These are phyloP conservation scores for Caenorhabditis inopinata DNA, from an alignment of 1,140 invertebrate genomes.

Conservation along the genomic window DNA sequence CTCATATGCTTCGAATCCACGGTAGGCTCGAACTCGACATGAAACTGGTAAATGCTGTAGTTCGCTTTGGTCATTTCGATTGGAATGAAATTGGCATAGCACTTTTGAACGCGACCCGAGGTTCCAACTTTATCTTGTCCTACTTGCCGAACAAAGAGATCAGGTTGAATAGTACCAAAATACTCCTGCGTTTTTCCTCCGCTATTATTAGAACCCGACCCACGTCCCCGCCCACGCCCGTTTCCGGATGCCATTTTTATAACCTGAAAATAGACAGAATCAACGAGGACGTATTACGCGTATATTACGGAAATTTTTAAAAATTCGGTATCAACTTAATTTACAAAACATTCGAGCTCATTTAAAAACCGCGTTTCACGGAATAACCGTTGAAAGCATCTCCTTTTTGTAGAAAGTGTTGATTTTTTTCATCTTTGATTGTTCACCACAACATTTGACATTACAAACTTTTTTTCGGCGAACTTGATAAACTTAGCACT, in stretches of 20 bases:
- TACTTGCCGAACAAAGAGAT: slow-evolving; percentile 1
- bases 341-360: too few species aligned
- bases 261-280: neutral
- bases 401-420: too few species aligned
- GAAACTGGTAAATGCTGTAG: slow-evolving; percentile 34
- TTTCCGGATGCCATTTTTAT: slow-evolving; percentile 7
- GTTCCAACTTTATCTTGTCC: neutral
- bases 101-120: slow-evolving; percentile 8
- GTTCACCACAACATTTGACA: too few species aligned
- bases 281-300: too few species aligned
- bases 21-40: slow-evolving; percentile 39
- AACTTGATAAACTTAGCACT: too few species aligned
- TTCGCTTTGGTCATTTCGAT: neutral
- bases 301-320: too few species aligned
- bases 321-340: neutral
- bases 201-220: neutral
- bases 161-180: neutral
- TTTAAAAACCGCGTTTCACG: too few species aligned
- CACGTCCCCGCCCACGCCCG: neutral
- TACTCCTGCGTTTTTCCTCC: neutral
- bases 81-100: slow-evolving; percentile 36
- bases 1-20: slow-evolving; percentile 34
- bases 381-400: too few species aligned
- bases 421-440: too few species aligned
- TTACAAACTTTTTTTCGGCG: too few species aligned